Percentiles rank a stretch among this genome's conserved stretches.
Evolutionary conservation across 2,113 vertebrate species (phyloP).

Genomic region (Nycticorax nycticorax): DNA sequence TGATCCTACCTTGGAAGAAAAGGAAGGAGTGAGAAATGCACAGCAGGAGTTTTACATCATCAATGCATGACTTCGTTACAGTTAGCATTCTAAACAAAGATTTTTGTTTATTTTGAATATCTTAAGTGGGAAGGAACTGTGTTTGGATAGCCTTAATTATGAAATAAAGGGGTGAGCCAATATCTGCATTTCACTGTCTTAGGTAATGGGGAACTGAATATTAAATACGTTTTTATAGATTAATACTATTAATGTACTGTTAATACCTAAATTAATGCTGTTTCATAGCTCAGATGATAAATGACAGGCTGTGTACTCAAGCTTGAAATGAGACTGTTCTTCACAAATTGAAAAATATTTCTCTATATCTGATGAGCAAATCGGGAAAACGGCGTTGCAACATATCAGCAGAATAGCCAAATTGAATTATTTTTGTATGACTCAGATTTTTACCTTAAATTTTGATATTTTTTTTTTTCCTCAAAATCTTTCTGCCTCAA

Average conservation of each 20-base stretch:
- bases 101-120: not conserved
- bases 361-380: not conserved
- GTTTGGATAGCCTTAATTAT: not conserved
- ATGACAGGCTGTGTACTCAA: not conserved
- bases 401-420: not conserved
- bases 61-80: not conserved
- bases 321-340: not conserved
- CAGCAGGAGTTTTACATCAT: not conserved
- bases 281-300: not conserved
- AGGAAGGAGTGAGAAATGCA: not conserved
- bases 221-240: not conserved
- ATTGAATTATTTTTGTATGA: not conserved
- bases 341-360: not conserved
- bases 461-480: not conserved
- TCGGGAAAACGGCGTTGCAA: not conserved
- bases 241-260: not conserved
- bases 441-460: not conserved
- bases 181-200: not conserved
- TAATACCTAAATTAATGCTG: not conserved
- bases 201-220: not conserved
- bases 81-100: not conserved
- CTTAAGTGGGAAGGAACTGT: not conserved
- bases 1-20: not conserved
- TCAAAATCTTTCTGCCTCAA: not conserved
- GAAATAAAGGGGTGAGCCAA: not conserved